Evolutionary conservation across 1,140 invertebrate species (phyloP).

Genomic region (Drusus annulatus): DNA sequence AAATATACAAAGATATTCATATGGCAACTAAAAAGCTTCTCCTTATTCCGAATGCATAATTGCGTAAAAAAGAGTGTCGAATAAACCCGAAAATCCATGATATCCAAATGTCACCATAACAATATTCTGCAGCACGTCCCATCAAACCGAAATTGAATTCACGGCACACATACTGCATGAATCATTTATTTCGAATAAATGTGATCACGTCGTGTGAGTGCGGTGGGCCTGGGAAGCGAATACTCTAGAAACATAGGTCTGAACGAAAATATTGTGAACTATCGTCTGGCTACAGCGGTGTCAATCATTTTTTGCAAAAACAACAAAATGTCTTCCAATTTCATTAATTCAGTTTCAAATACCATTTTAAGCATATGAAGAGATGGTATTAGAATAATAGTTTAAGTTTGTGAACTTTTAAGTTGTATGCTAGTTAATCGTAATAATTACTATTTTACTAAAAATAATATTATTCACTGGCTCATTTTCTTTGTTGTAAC

Average conservation of each 20-base stretch:
- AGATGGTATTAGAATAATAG: no score
- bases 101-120: slow-evolving; percentile 6
- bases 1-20: neutral
- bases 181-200: slow-evolving; percentile 45
- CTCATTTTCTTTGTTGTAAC: no score
- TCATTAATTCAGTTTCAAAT: no score
- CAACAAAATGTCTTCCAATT: no score
- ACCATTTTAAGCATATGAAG: no score
- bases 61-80: neutral
- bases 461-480: no score
- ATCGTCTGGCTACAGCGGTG: no score
- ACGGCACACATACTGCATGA: slow-evolving; percentile 38
- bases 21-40: neutral
- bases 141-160: slow-evolving; percentile 42
- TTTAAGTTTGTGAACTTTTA: no score
- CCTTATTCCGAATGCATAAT: neutral
- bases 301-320: no score
- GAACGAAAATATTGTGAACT: no score
- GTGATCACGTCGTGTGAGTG: slow-evolving; percentile 39
- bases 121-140: slow-evolving; percentile 35
- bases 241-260: neutral
- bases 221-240: neutral
- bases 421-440: no score
- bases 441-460: no score
- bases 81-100: slow-evolving; percentile 17